Evolutionary conservation across 2,113 vertebrate genomes (phyloP), one percentile per base, ranked within the genome.

Genomic region (Thryonomys swinderianus): DNA sequence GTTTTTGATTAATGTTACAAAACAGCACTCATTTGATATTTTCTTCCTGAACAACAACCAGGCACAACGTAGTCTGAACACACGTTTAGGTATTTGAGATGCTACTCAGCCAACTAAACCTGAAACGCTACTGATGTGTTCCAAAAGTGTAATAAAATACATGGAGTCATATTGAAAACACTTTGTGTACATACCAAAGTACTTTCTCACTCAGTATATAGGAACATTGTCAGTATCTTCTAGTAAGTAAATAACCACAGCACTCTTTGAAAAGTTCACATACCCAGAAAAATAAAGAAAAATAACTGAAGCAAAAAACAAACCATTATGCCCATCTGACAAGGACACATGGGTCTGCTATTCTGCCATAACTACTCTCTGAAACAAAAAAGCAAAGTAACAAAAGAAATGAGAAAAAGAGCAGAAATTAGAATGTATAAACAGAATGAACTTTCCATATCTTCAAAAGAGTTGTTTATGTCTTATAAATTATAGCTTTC

Each of bases 401-500:
- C 92, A 87, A 86, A 90, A 88, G 12, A 89, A 94, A 93, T 55
- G 30, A 34, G 25, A 6, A 53, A 88, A 23, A 18, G 8, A 18
- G 11, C 3, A 62, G 18, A 84, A 95, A 57, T 91, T 37, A 93
- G 11, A 87, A 71, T 13, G 20, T 84, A 86, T 71, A 91, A 96
- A 95, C 27, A 95, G 32, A 96, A 95, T 69, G 21, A 96, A 91
- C 64, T 90, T 92, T 62, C 74, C 59, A 86, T 93, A 93, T 86
- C 48, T 59, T 89, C 59, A 51, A 83, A 85, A 93, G 3, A 89
- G 37, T 20, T 86, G 25, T 88, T 96, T 82, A 94, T 73, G 21
- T 61, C 87, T 94, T 94, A 89, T 80, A 97, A 86, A 96, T 81
- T 87, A 92, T 3, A 88, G 51, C 45, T 91, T 30, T 84, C 57